A percentile compares a stretch with the other conserved stretches of the same genome.
These are phyloP conservation scores for Lepisosteus oculatus DNA, from an alignment of 2,113 vertebrate species.

Conservation along the genomic window DNA sequence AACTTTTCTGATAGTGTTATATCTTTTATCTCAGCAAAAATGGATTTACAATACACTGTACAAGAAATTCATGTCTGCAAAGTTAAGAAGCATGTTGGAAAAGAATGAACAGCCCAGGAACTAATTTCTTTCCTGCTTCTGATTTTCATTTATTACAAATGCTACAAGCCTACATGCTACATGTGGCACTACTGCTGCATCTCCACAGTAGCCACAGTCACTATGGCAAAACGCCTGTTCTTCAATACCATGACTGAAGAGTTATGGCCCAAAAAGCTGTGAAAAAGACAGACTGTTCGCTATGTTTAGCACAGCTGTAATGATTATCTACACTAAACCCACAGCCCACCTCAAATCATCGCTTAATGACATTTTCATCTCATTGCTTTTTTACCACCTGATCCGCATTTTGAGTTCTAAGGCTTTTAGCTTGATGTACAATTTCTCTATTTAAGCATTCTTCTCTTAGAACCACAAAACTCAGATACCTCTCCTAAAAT, in stretches of 20 bases:
- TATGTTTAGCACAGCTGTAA: too few species aligned
- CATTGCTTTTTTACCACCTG: too few species aligned
- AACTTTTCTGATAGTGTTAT: background rate
- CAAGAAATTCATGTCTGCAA: background rate
- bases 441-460: too few species aligned
- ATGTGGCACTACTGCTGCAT: background rate
- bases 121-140: background rate
- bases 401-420: too few species aligned
- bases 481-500: too few species aligned
- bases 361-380: too few species aligned
- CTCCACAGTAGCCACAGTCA: background rate
- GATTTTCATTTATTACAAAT: conserved; percentile 4
- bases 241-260: background rate
- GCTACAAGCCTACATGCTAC: background rate
- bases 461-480: too few species aligned
- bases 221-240: background rate
- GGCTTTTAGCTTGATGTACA: too few species aligned
- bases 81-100: background rate
- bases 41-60: conserved; percentile 1
- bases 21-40: background rate
- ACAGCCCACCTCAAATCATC: too few species aligned
- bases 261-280: background rate
- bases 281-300: background rate
- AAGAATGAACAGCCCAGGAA: background rate
- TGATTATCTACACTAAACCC: too few species aligned